These are phyloP conservation scores for Conomelus anceps DNA, from an alignment of 2,888 invertebrate species.

Conservation along the genomic window DNA sequence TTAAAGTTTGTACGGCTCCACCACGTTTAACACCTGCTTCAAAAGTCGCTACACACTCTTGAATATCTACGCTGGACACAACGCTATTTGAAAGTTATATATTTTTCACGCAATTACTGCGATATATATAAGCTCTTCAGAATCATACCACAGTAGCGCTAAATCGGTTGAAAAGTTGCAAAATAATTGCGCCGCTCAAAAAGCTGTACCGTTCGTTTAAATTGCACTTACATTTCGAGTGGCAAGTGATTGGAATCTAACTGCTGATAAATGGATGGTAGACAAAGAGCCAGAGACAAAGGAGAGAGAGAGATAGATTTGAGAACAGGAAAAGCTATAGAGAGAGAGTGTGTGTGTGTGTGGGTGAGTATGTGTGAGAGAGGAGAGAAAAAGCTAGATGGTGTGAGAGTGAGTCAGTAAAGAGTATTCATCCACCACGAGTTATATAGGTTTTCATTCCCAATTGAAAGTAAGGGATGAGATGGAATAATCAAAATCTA, in stretches of 20 bases:
- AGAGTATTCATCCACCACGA: background rate
- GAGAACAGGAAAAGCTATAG: background rate
- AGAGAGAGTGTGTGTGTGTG: background rate
- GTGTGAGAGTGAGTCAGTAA: too few relatives aligned
- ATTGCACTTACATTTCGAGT: background rate
- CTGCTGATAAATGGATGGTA: background rate
- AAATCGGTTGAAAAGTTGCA: too few relatives aligned
- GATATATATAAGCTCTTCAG: too few relatives aligned
- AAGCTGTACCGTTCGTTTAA: background rate
- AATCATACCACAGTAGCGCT: too few relatives aligned
- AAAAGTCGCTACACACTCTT: background rate
- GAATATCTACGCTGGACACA: too few relatives aligned
- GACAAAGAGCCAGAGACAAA: too few relatives aligned
- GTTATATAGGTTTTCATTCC: background rate
- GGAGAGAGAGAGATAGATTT: background rate
- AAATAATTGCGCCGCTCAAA: background rate
- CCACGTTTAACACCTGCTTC: background rate
- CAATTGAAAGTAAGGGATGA: background rate
- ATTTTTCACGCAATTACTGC: too few relatives aligned
- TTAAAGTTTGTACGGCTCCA: background rate
- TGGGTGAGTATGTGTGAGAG: background rate
- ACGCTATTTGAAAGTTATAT: too few relatives aligned
- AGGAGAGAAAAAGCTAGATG: too few relatives aligned
- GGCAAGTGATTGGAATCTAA: background rate
- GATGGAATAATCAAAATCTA: background rate